These are phyloP conservation scores for Helarctos malayanus DNA, from an alignment of 2,797 vertebrate genomes.

Conservation along the genomic window DNA sequence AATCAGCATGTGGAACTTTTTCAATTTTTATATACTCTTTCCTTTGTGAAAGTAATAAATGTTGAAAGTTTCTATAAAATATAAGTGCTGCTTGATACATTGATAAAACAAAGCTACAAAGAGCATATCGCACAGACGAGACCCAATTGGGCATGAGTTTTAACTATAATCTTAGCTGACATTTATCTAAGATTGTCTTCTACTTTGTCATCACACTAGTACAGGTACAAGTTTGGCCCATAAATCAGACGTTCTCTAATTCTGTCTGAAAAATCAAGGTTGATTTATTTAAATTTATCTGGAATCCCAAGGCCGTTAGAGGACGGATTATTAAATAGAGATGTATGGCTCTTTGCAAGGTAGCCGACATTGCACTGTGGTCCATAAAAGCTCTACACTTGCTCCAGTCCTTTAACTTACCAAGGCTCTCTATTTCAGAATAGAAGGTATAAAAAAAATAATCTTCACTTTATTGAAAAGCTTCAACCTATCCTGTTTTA, in stretches of 20 bases:
- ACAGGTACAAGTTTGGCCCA: slow-evolving; percentile 67
- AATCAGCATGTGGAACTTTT: slow-evolving; percentile 53
- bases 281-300: slow-evolving; percentile 82
- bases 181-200: slow-evolving; percentile 80
- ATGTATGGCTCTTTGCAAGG: slow-evolving; percentile 62
- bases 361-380: not conserved
- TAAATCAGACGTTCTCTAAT: slow-evolving; percentile 82
- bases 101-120: slow-evolving; percentile 70
- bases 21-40: slow-evolving; percentile 65
- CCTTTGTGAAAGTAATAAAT: slow-evolving; percentile 73
- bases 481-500: slow-evolving; percentile 2
- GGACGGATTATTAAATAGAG: slow-evolving; percentile 77
- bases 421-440: slow-evolving; percentile 35
- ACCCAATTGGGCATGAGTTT: slow-evolving; percentile 66
- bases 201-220: slow-evolving; percentile 76
- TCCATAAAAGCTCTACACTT: slow-evolving; percentile 43
- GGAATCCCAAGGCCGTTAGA: slow-evolving; percentile 64
- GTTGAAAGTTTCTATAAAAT: slow-evolving; percentile 76
- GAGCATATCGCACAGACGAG: slow-evolving; percentile 32
- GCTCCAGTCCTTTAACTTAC: slow-evolving; percentile 5
- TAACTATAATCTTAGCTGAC: slow-evolving; percentile 78
- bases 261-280: slow-evolving; percentile 82
- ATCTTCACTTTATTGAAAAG: slow-evolving; percentile 4
- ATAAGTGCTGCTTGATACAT: not conserved
- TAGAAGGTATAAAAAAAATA: not conserved